Conservation (phyloP, 2,888 invertebrate species). For the Zaprionus lineosus region DNA sequence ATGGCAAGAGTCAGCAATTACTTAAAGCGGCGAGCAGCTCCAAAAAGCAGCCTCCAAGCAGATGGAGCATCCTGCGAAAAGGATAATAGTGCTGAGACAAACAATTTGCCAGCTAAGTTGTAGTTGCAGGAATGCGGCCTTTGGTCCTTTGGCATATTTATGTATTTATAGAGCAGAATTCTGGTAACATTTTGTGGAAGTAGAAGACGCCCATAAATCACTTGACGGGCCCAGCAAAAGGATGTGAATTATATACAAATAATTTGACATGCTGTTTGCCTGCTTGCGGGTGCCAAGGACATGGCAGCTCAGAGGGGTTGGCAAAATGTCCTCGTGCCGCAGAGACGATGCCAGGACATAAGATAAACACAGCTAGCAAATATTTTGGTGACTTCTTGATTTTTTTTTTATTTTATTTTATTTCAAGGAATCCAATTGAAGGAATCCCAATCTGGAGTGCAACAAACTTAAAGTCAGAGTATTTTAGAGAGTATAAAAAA, state of each 20-base stretch:
- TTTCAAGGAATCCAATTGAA: too few relatives aligned
- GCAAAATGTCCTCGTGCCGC: slow-evolving; percentile 23
- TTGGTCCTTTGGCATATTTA: slow-evolving; percentile 58
- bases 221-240: slow-evolving; percentile 59
- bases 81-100: slow-evolving; percentile 74
- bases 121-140: slow-evolving; percentile 52
- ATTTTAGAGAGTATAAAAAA: too few relatives aligned
- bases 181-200: slow-evolving; percentile 37
- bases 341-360: slow-evolving; percentile 54
- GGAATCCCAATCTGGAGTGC: too few relatives aligned
- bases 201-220: slow-evolving; percentile 69
- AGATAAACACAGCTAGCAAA: slow-evolving; percentile 57
- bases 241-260: slow-evolving; percentile 79
- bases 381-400: slow-evolving; percentile 31
- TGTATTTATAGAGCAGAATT: slow-evolving; percentile 57
- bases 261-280: slow-evolving; percentile 69
- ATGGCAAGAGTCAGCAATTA: slow-evolving; percentile 74
- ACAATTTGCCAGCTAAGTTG: slow-evolving; percentile 70
- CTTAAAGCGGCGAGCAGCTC: slow-evolving; percentile 53
- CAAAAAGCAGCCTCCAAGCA: slow-evolving; percentile 12
- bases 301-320: slow-evolving; percentile 12
- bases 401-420: too few relatives aligned
- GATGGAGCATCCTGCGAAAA: slow-evolving; percentile 52
- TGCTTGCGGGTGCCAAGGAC: slow-evolving; percentile 36
- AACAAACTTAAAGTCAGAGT: too few relatives aligned